Evolutionary conservation across 1,140 invertebrate species (phyloP).

Genomic region (Vanessa tameamea): DNA sequence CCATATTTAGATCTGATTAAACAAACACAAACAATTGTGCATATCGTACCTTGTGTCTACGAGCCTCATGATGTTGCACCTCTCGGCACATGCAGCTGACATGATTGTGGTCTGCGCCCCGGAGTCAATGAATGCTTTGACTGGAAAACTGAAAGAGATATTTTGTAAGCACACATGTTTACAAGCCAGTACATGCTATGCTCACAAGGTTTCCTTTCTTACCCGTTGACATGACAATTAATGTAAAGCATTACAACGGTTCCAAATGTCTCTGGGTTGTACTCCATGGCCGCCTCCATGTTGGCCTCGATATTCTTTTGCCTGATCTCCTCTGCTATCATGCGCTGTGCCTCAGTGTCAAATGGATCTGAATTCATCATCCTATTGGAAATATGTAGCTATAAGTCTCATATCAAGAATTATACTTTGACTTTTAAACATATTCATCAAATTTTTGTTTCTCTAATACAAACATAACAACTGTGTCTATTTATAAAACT

Average conservation of each 20-base stretch:
- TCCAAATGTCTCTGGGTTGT: conserved; percentile 98
- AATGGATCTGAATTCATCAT: conserved; percentile 97
- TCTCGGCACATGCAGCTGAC: conserved; percentile 94
- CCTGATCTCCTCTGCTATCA: conserved; percentile 97
- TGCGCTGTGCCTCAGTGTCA: conserved; percentile 94
- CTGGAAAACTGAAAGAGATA: conserved; percentile 83
- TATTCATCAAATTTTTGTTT: background rate
- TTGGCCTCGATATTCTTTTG: conserved; percentile 98
- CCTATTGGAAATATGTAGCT: conserved; percentile 60
- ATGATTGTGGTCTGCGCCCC: conserved; percentile 97
- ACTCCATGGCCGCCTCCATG: conserved; percentile 99
- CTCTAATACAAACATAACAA: too few relatives aligned
- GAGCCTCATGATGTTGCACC: conserved; percentile 97
- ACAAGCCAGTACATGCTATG: too few relatives aligned
- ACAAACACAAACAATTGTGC: background rate
- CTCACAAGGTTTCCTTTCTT: conserved; percentile 11
- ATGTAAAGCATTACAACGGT: conserved; percentile 99
- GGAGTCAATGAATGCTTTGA: conserved; percentile 99
- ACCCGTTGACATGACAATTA: conserved; percentile 96
- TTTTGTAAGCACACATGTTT: too few relatives aligned
- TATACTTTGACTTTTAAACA: background rate
- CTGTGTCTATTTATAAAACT: too few relatives aligned
- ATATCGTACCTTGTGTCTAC: conserved; percentile 87
- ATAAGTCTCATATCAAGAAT: background rate
- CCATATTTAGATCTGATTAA: too few relatives aligned